phyloP scores from a whole-genome alignment of 2,888 invertebrate genomes.

The Yponomeuta cagnagella region DNA sequence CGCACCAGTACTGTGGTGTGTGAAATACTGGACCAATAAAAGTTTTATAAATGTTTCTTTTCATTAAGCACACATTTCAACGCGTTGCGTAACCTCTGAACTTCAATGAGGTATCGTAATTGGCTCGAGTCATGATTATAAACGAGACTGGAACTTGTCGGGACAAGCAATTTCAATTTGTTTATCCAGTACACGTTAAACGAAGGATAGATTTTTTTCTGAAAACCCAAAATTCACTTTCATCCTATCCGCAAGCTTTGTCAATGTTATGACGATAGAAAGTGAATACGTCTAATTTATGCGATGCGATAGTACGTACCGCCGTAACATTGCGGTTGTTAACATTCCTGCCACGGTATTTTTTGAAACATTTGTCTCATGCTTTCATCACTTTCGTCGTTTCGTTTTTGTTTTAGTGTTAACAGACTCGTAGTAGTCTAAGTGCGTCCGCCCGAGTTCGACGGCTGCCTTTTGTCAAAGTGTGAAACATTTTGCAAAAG shows the following conservation, averaged over 20 bases:
- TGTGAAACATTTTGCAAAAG: too few species aligned
- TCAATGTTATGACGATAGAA: not conserved
- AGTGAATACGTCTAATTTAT: not conserved
- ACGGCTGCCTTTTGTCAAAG: too few species aligned
- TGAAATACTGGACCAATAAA: constrained; percentile 8
- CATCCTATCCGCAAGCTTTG: not conserved
- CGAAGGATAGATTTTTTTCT: too few species aligned
- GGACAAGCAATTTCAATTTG: not conserved
- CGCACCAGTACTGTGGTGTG: not conserved
- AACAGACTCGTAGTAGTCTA: too few species aligned
- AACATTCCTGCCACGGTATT: not conserved
- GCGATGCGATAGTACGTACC: not conserved
- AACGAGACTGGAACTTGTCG: not conserved
- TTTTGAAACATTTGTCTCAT: not conserved
- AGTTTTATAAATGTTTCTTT: not conserved
- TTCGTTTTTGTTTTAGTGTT: not conserved
- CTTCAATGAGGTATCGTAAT: not conserved
- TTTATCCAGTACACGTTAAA: too few species aligned
- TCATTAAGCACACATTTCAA: not conserved
- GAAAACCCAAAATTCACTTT: too few species aligned
- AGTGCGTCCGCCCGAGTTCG: too few species aligned
- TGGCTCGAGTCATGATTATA: not conserved
- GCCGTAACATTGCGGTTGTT: not conserved
- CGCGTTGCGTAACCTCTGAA: not conserved
- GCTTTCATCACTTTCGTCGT: not conserved